phyloP scores from a whole-genome alignment of 2,888 invertebrate species.

The Ramazzottius varieornatus region DNA sequence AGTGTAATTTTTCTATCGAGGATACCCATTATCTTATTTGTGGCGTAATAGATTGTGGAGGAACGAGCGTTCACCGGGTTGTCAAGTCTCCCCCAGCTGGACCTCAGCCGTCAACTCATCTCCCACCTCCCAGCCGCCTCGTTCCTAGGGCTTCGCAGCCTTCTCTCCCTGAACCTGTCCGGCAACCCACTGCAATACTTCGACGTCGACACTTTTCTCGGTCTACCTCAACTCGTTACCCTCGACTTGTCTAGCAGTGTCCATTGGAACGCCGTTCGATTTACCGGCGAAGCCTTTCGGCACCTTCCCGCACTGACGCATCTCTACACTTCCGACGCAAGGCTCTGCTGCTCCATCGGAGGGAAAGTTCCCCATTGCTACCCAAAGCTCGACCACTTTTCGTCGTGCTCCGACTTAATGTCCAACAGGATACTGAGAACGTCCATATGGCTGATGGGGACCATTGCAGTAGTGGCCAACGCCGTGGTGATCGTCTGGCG shows the following conservation, averaged over 20 bases:
- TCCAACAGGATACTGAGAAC: constrained; percentile 22
- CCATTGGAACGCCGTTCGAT: not conserved
- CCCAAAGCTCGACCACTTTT: constrained; percentile 22
- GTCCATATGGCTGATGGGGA: constrained; percentile 22
- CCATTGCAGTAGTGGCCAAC: constrained; percentile 21
- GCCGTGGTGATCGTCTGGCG: constrained; percentile 23
- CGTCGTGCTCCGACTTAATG: constrained; percentile 25
- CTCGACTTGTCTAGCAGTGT: not conserved
- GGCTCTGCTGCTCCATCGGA: constrained; percentile 24
- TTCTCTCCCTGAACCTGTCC: constrained; percentile 13
- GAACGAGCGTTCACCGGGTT: constrained; percentile 15
- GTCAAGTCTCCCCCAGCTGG: constrained; percentile 14
- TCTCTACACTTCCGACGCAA: constrained; percentile 21
- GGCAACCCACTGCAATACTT: constrained; percentile 19
- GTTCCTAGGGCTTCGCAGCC: constrained; percentile 19
- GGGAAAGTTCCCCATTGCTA: constrained; percentile 16
- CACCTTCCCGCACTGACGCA: not conserved
- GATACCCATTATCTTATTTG: no score
- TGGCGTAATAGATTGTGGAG: constrained; percentile 11
- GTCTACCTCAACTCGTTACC: not conserved
- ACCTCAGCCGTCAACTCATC: constrained; percentile 20
- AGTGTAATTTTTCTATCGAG: no score
- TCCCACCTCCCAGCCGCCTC: constrained; percentile 15
- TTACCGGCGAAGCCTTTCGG: not conserved
- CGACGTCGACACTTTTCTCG: constrained; percentile 12